These are phyloP conservation scores for Catharus bicknelli DNA, from an alignment of 2,113 vertebrate species.

Conservation along the genomic window DNA sequence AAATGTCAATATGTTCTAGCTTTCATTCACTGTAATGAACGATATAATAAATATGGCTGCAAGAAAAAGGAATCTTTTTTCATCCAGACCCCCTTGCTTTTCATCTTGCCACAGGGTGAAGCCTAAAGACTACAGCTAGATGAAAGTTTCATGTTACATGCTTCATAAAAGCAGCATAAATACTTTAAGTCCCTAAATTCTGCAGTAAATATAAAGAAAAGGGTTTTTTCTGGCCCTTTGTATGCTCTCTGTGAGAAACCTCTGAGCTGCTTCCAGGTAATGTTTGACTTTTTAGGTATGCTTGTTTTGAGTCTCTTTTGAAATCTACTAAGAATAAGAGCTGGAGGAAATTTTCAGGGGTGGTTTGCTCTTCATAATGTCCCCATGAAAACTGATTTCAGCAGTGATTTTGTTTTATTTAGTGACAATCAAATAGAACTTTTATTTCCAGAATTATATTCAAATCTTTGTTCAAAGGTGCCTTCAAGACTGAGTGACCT, in stretches of 20 bases:
- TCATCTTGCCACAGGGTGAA: neutral
- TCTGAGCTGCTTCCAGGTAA: neutral
- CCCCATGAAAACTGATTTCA: neutral
- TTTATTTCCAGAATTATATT: neutral
- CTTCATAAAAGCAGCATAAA: neutral
- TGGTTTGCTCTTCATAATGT: neutral
- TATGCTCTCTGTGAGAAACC: neutral
- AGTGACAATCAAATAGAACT: neutral
- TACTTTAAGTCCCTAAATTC: neutral
- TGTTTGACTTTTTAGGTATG: neutral
- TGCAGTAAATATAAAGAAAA: neutral
- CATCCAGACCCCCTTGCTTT: conserved; percentile 20
- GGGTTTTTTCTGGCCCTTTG: neutral
- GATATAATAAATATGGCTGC: conserved; percentile 19
- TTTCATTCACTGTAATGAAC: conserved; percentile 38
- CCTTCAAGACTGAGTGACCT: neutral
- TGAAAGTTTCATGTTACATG: neutral
- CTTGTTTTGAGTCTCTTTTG: neutral
- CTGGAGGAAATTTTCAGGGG: neutral
- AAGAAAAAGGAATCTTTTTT: conserved; percentile 48
- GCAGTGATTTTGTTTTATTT: neutral
- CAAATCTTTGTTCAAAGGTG: neutral
- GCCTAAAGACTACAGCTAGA: neutral
- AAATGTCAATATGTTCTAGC: conserved; percentile 36
- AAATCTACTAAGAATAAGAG: neutral